Evolutionary conservation across 2,888 invertebrate species (phyloP), one percentile per base, ranked within the genome.

Genomic region (Pseudoips prasinana): DNA sequence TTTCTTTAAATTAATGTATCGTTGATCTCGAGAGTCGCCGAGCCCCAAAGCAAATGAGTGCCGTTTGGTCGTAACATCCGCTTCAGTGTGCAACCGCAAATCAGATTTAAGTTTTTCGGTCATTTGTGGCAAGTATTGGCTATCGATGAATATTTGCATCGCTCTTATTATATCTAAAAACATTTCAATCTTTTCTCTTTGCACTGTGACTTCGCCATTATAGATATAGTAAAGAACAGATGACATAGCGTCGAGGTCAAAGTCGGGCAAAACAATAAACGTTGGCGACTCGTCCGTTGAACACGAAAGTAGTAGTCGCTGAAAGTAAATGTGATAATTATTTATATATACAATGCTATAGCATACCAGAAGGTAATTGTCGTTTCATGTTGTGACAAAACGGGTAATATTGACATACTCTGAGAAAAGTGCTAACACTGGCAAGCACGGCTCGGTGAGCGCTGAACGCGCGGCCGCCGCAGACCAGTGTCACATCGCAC

Each of bases 391-490:
- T n/a, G n/a, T n/a, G n/a, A n/a, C n/a, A n/a, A n/a, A n/a, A n/a
- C n/a, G n/a, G n/a, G n/a, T n/a, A n/a, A 28, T 34, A 19, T 39
- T 42, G 23, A 54, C 58, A 42, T 79, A 93, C 93, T 85, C 91
- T 90, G 8, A 94, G 83, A 60, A 92, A 91, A 33, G 90, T 89
- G 80, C 93, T 93, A 53, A 91, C 93, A 42, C 92, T 92, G 1
- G 93, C 93, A 5, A 93, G 82, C 7, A 94, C 92, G 1, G 92
- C 83, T 27, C 92, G 91, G 65, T 93, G 93, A 0, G 93, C 93
- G 61, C 89, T 89, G 58, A 93, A 89, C 35, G 89, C 84, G 20
- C 90, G 90, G 8, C 91, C 92, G 23, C 90, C 87, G 60, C 93
- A 93, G 64, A 91, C 86, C 22, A 93, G 76, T 32, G 90, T 89